These are phyloP conservation scores for Danio aesculapii DNA, from an alignment of 2,797 vertebrate species.

Conservation along the genomic window DNA sequence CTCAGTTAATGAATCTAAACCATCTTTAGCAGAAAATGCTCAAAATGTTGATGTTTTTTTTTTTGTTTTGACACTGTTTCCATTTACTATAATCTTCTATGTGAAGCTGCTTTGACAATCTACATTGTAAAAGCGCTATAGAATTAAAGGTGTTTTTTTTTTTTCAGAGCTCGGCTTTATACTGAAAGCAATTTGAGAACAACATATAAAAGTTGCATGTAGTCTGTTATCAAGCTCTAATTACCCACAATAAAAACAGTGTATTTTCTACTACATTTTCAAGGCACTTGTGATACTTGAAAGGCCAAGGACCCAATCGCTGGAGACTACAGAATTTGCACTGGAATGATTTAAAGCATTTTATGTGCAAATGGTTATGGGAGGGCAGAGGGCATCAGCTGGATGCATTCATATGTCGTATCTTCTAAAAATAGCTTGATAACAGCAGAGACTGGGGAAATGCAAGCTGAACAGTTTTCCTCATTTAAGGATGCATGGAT, in stretches of 20 bases:
- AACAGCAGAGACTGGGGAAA: not conserved
- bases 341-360: not conserved
- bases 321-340: slow-evolving; percentile 28
- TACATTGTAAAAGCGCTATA: too few relatives aligned
- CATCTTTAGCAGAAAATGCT: not conserved
- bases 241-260: slow-evolving; percentile 11
- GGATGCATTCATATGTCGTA: slow-evolving; percentile 6
- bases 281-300: slow-evolving; percentile 7
- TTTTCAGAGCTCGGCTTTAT: not conserved
- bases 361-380: slow-evolving; percentile 18
- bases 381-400: slow-evolving; percentile 24
- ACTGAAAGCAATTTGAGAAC: slow-evolving; percentile 10
- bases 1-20: slow-evolving; percentile 21
- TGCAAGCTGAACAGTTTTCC: not conserved
- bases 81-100: too few relatives aligned
- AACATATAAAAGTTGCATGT: not conserved
- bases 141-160: slow-evolving; percentile 15
- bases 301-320: not conserved
- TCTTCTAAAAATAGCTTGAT: not conserved
- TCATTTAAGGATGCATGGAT: not conserved
- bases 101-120: too few relatives aligned
- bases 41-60: not conserved
- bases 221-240: slow-evolving; percentile 14
- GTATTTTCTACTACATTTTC: slow-evolving; percentile 5
- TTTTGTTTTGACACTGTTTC: too few relatives aligned